phyloP scores from a whole-genome alignment of 2,113 vertebrate species.

The Heliornis fulica region DNA sequence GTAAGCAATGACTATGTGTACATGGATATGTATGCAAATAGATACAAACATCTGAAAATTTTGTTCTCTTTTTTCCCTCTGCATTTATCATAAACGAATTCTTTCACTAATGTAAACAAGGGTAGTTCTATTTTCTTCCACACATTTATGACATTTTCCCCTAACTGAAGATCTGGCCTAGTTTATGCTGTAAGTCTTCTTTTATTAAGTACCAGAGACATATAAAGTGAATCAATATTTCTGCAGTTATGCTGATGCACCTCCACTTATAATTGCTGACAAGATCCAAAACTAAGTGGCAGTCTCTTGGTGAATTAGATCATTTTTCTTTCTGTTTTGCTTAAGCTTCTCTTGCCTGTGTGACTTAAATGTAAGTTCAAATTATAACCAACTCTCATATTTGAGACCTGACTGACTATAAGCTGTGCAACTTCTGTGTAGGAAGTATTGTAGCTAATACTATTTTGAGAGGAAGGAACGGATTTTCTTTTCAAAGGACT shows the following conservation, averaged over 20 bases:
- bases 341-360: neutral
- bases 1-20: neutral
- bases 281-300: slow-evolving; percentile 10
- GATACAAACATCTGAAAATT: neutral
- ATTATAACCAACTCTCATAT: neutral
- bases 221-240: neutral
- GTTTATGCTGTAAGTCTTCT: neutral
- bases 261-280: slow-evolving; percentile 1
- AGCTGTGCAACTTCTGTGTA: slow-evolving; percentile 23
- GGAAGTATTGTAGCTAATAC: slow-evolving; percentile 26
- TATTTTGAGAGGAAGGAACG: slow-evolving; percentile 51
- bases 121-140: neutral
- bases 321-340: neutral
- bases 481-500: slow-evolving; percentile 60
- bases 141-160: neutral
- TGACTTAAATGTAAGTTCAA: slow-evolving; percentile 29
- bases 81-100: neutral
- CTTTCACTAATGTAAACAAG: neutral
- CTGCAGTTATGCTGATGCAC: neutral
- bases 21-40: neutral
- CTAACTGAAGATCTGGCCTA: neutral
- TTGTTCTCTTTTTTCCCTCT: neutral
- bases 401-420: neutral
- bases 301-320: neutral
- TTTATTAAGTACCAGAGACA: neutral